A percentile compares a stretch with the other conserved stretches of the same genome.
Conservation (phyloP, 1,140 invertebrate species). For the roundworm (Caenorhabditis elegans) region WBcel235 BX284605.5:5542501-5543000, state of each 20-base stretch:
- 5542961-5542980: neutral
- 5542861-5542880: neutral
- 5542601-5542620: neutral
- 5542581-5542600: neutral
- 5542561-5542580: neutral
- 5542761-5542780: neutral
- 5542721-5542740: neutral
- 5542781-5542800: neutral
- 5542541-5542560: constrained; percentile 1
- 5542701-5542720: constrained; percentile 1
- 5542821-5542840: neutral
- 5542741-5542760: neutral
- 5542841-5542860: neutral
- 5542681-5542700: neutral
- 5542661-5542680: neutral
- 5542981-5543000: neutral
- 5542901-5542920: neutral
- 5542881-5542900: constrained; percentile 8
- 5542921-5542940: constrained; percentile 6
- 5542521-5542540: constrained; percentile 5
- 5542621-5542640: constrained; percentile 13
- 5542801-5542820: neutral
- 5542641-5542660: neutral
- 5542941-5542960: constrained; percentile 3
- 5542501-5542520: neutral